These are phyloP conservation scores for Ecliptopera silaceata DNA, from an alignment of 2,888 invertebrate species.

Conservation along the genomic window DNA sequence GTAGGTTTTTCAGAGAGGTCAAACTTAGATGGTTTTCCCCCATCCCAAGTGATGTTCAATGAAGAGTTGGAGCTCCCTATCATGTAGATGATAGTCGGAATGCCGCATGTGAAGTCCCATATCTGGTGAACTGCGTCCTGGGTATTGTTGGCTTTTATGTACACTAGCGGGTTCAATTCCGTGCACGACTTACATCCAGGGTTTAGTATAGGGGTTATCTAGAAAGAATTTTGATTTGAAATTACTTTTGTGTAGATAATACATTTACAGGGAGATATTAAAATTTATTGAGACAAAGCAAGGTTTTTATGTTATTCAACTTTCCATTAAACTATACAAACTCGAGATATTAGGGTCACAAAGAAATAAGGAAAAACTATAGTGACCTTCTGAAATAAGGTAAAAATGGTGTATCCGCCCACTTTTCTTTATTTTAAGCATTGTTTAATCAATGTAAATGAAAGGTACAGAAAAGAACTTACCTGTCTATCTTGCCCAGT, in stretches of 20 bases:
- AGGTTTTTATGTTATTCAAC: too few relatives aligned
- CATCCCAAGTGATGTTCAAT: slow-evolving; percentile 73
- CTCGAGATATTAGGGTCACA: too few relatives aligned
- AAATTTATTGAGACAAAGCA: too few relatives aligned
- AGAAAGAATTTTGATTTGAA: too few relatives aligned
- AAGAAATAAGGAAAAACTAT: too few relatives aligned
- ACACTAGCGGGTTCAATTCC: slow-evolving; percentile 65
- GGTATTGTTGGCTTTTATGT: slow-evolving; percentile 81
- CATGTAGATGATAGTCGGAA: slow-evolving; percentile 83
- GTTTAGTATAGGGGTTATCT: slow-evolving; percentile 65
- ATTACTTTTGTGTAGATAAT: too few relatives aligned
- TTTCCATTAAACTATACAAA: too few relatives aligned
- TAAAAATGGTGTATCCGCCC: too few relatives aligned
- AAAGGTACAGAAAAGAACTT: slow-evolving; percentile 37
- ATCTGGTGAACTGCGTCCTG: slow-evolving; percentile 85
- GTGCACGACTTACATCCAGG: slow-evolving; percentile 62
- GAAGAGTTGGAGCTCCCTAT: slow-evolving; percentile 72
- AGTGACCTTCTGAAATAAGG: too few relatives aligned
- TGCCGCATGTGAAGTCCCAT: slow-evolving; percentile 84
- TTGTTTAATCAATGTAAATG: too few relatives aligned
- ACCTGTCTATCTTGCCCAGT: slow-evolving; percentile 70
- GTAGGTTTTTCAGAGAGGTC: slow-evolving; percentile 67
- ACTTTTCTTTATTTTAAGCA: too few relatives aligned
- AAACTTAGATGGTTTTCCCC: slow-evolving; percentile 52
- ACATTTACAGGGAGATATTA: too few relatives aligned